Evolutionary conservation across 2,888 invertebrate species (phyloP).

Genomic region (Crossocerus cetratus): DNA sequence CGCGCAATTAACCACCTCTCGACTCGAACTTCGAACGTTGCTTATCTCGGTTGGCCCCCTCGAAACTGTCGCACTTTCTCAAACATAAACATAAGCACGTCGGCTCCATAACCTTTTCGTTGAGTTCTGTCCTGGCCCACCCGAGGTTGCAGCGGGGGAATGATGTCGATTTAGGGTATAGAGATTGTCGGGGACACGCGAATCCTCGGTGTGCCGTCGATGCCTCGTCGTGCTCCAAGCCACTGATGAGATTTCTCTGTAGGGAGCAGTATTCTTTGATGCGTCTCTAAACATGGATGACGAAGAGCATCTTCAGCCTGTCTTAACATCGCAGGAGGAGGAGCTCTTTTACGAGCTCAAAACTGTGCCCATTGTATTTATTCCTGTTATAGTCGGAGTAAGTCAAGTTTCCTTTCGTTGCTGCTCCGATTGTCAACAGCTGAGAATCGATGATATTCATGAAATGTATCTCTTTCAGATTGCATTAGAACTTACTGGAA

Average conservation of each 20-base stretch:
- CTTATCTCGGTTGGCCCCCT: background rate
- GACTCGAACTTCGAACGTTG: too few relatives aligned
- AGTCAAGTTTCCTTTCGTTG: conserved; percentile 38
- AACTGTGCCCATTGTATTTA: conserved; percentile 64
- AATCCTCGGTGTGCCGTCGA: too few relatives aligned
- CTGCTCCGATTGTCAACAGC: background rate
- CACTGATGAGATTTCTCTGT: background rate
- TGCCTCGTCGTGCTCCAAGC: background rate
- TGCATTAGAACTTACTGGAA: conserved; percentile 69
- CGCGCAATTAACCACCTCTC: too few relatives aligned
- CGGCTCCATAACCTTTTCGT: too few relatives aligned
- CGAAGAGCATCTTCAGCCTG: conserved; percentile 71
- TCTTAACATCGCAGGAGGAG: conserved; percentile 67
- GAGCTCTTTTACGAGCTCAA: conserved; percentile 68
- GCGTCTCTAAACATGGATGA: conserved; percentile 71
- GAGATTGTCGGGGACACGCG: too few relatives aligned
- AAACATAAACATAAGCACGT: conserved; percentile 37
- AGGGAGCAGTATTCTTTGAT: conserved; percentile 71
- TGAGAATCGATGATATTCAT: too few relatives aligned
- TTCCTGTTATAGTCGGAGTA: conserved; percentile 69
- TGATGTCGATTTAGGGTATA: too few relatives aligned
- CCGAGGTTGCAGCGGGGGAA: too few relatives aligned
- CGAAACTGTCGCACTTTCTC: conserved; percentile 2
- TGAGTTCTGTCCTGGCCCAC: too few relatives aligned
- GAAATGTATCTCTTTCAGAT: conserved; percentile 57